Conservation (phyloP, 2,113 vertebrate genomes). For the Chamaea fasciata region DNA sequence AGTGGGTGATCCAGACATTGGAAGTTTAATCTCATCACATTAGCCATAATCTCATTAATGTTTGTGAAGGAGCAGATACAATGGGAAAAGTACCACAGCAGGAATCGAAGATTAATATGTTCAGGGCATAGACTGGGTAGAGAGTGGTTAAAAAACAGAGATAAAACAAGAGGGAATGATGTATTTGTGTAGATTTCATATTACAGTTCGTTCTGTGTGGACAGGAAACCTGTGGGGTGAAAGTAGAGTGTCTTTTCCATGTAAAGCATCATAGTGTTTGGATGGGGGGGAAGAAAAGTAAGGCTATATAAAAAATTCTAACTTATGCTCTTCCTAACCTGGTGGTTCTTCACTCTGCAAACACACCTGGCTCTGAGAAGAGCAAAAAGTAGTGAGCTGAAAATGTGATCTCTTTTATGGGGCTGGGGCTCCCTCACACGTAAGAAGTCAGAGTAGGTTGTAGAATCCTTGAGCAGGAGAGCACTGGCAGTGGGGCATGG, state of each 20-base stretch:
- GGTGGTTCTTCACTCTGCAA: neutral
- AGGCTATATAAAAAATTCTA: neutral
- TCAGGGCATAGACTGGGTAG: neutral
- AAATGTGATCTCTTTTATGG: neutral
- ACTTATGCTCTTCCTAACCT: neutral
- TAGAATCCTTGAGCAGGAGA: neutral
- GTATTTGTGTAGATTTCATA: neutral
- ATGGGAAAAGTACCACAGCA: neutral
- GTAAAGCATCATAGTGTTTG: neutral
- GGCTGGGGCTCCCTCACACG: neutral
- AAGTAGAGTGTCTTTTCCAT: neutral
- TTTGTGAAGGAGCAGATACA: neutral
- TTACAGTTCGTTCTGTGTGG: neutral
- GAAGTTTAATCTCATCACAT: neutral
- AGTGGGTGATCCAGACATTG: neutral
- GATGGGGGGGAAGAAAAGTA: neutral
- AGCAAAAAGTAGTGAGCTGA: neutral
- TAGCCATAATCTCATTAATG: neutral
- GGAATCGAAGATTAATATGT: neutral
- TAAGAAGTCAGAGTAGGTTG: neutral
- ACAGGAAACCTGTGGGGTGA: neutral
- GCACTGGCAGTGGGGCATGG: neutral
- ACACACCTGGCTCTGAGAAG: neutral
- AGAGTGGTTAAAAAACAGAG: neutral
- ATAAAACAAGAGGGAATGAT: neutral